Evolutionary conservation across 2,797 vertebrate species (phyloP).

Genomic region (Threskiornis aethiopicus): DNA sequence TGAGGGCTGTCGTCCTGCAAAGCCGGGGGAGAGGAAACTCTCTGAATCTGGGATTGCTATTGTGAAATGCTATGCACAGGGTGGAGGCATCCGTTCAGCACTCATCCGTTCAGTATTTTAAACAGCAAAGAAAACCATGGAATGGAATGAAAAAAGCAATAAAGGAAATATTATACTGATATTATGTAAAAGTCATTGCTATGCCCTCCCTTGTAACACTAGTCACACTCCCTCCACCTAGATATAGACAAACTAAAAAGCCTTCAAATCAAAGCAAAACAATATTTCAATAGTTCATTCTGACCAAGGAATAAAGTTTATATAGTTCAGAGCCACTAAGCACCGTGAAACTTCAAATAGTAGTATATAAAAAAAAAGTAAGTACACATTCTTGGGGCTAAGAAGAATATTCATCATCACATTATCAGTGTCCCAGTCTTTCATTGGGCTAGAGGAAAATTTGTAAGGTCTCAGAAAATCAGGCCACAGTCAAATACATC

Average conservation of each 20-base stretch:
- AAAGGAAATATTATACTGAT: not conserved
- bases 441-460: not conserved
- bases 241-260: not conserved
- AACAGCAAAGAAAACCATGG: not conserved
- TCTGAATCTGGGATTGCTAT: not conserved
- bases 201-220: not conserved
- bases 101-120: not conserved
- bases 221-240: not conserved
- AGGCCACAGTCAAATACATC: not conserved
- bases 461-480: not conserved
- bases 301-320: not conserved
- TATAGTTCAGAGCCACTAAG: not conserved
- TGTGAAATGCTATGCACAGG: not conserved
- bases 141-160: not conserved
- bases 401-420: not conserved
- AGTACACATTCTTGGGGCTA: not conserved
- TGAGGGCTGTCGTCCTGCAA: accelerated
- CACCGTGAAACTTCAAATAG: not conserved
- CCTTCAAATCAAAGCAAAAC: not conserved
- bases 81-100: accelerated
- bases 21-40: not conserved
- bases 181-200: not conserved
- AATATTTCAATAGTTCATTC: not conserved
- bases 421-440: not conserved
- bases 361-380: not conserved